A percentile compares a stretch with the other conserved stretches of the same genome.
Evolutionary conservation across 2,797 vertebrate species (phyloP).

Genomic region (Scomberomorus guttatus): DNA sequence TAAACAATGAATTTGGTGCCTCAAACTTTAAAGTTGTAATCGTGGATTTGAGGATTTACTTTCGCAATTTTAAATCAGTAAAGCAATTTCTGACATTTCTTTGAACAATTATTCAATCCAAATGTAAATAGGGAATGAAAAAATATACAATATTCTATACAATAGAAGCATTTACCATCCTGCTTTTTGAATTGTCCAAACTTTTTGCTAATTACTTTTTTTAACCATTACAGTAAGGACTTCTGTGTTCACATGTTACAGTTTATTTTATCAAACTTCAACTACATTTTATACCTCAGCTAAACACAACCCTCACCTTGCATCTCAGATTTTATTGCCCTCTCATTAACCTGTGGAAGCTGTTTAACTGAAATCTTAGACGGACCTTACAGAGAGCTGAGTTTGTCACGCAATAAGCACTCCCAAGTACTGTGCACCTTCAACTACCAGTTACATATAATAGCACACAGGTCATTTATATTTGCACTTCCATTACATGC

Average conservation of each 20-base stretch:
- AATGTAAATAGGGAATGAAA: background rate
- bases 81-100: too few relatives aligned
- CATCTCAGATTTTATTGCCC: slow-evolving; percentile 35
- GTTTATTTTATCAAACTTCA: slow-evolving; percentile 2
- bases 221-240: background rate
- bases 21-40: too few relatives aligned
- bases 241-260: background rate
- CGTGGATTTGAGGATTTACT: too few relatives aligned
- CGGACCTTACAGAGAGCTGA: background rate
- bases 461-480: background rate
- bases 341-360: slow-evolving; percentile 12
- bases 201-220: background rate
- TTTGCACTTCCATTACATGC: background rate
- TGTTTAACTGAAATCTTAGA: slow-evolving; percentile 55
- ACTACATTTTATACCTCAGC: background rate
- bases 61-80: background rate
- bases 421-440: background rate
- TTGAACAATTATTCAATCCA: background rate
- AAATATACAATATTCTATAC: background rate
- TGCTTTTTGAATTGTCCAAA: slow-evolving; percentile 1
- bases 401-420: slow-evolving; percentile 34
- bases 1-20: background rate
- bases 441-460: background rate
- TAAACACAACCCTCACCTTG: slow-evolving; percentile 39
- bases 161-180: background rate